Evolutionary conservation across 2,113 vertebrate genomes (phyloP), one percentile per base, ranked within the genome.

Genomic region (Chloebia gouldiae): DNA sequence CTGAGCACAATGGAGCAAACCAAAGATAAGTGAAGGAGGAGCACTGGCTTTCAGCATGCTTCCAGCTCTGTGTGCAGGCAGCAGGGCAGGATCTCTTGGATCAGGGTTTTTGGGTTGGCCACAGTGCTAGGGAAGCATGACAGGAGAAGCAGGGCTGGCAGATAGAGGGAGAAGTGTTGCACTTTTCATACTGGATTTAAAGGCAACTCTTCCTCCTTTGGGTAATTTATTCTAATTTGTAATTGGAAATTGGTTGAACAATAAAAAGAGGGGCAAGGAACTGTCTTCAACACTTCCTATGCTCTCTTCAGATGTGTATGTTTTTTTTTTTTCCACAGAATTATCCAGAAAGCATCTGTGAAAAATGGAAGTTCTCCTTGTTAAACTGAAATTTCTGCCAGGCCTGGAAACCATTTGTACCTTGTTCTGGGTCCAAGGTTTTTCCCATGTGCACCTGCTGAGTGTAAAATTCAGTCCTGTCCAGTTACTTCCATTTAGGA

Each of bases 401-500:
- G 73, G 49, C 21, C 80, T 84, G 64, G 83, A 85, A 93, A 86
- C 15, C 23, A n/a, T 71, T 88, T 88, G 71, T 60, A 76, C 50
- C 50, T 70, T 70, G 51, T 86, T 90, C 66, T 96, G 81, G 68
- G 71, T 91, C 75, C 49, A 56, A 61, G 77, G 90, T 81, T 63
- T 69, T 94, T 81, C 75, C 70, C 13, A 16, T 51, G 89, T 44
- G 30, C 45, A 13, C 15, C 85, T 94, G 64, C 82, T 69, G 27
- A n/a, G 77, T n/a, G 82, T 56, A 80, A 86, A 92, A 80, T 93
- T 94, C 91, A 31, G 61, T 73, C 82, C 72, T 65, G 72, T 96
- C 57, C 57, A 77, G 81, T 93, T 81, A 61, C 76, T 94, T 93
- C 50, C 71, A 44, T 94, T 92, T 69, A 96, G 92, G 86, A 83